Evolutionary conservation across 2,113 vertebrate species (phyloP).

Genomic region (Formicarius rufipectus): DNA sequence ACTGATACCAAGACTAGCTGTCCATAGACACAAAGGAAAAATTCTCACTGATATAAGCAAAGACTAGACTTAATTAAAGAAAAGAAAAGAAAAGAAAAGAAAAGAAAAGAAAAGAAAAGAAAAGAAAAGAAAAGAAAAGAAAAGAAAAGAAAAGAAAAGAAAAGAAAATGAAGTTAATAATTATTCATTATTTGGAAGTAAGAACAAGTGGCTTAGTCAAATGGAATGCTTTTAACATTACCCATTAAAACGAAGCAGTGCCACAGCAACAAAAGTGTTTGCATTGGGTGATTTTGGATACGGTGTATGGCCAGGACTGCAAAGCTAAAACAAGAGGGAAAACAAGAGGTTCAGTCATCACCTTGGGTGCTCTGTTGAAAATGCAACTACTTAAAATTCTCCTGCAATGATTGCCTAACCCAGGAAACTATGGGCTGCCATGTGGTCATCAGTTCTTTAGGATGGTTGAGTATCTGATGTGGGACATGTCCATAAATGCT

Average conservation of each 20-base stretch:
- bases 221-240: not conserved
- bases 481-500: not conserved
- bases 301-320: not conserved
- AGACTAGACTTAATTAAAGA: not conserved
- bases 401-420: not conserved
- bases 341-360: not conserved
- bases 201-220: not conserved
- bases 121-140: not conserved
- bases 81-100: not conserved
- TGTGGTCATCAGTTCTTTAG: not conserved
- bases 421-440: not conserved
- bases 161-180: not conserved
- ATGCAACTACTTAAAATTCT: not conserved
- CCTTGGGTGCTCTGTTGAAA: not conserved
- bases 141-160: not conserved
- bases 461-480: not conserved
- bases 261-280: not conserved
- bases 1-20: not conserved
- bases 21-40: not conserved
- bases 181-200: not conserved
- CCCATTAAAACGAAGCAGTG: not conserved
- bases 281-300: not conserved
- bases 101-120: not conserved
- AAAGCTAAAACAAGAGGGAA: not conserved
- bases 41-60: not conserved